Evolutionary conservation across 2,113 vertebrate species (phyloP).

Genomic region (Dolichallabes microphthalmus): DNA sequence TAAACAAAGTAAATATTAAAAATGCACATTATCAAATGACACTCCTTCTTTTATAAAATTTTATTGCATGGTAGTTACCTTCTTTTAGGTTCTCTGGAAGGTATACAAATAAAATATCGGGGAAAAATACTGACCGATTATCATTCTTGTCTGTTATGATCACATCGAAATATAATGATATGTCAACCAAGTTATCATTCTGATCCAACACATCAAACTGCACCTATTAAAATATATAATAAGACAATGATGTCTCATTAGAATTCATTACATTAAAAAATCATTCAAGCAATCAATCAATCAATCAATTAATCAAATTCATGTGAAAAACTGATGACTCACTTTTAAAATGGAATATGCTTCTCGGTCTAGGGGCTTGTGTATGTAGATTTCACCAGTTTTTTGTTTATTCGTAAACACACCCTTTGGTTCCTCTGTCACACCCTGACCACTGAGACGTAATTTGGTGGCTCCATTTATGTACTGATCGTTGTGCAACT

Average conservation of each 20-base stretch:
- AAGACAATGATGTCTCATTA: neutral
- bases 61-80: slow-evolving; percentile 47
- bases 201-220: slow-evolving; percentile 64
- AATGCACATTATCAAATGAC: no score
- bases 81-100: slow-evolving; percentile 62
- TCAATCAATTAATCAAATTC: no score
- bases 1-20: no score
- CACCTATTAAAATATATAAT: slow-evolving; percentile 64
- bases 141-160: slow-evolving; percentile 78
- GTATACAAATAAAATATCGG: neutral
- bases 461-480: slow-evolving; percentile 28
- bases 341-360: slow-evolving; percentile 61
- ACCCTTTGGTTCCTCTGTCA: slow-evolving; percentile 59
- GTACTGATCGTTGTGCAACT: slow-evolving; percentile 67
- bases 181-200: slow-evolving; percentile 39
- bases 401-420: slow-evolving; percentile 69
- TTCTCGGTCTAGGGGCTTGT: slow-evolving; percentile 72
- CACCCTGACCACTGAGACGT: slow-evolving; percentile 71
- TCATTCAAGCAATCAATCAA: no score
- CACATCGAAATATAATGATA: slow-evolving; percentile 73
- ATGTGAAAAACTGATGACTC: slow-evolving; percentile 45
- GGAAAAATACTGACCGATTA: slow-evolving; percentile 69
- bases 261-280: neutral
- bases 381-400: slow-evolving; percentile 60
- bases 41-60: no score